Conservation (phyloP, 2,888 invertebrate species). For the Apamea anceps region DNA sequence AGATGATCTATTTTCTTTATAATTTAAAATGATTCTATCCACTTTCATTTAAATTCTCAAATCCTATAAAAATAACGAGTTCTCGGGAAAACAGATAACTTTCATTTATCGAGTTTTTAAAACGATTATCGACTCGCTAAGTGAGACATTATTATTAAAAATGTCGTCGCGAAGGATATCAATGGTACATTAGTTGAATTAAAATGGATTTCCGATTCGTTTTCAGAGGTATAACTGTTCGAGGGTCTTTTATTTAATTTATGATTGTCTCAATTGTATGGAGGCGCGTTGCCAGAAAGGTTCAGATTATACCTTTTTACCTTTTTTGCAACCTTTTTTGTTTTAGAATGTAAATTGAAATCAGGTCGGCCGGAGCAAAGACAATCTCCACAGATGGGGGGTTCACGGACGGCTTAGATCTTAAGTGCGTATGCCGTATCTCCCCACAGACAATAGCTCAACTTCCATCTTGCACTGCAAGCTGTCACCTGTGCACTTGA, state of each 20-base stretch:
- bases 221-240: constrained; percentile 66
- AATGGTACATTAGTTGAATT: constrained; percentile 74
- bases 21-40: constrained; percentile 16
- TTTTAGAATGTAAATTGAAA: constrained; percentile 2
- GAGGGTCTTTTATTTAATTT: constrained; percentile 80
- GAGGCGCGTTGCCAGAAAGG: constrained; percentile 29
- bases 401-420: neutral
- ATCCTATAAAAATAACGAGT: constrained; percentile 54
- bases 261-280: constrained; percentile 82
- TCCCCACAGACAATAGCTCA: neutral
- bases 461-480: too few species aligned
- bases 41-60: constrained; percentile 29
- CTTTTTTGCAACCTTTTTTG: constrained; percentile 11
- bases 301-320: constrained; percentile 3
- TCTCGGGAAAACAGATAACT: constrained; percentile 47
- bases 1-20: constrained; percentile 1
- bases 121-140: constrained; percentile 54
- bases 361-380: neutral
- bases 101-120: constrained; percentile 53
- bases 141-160: constrained; percentile 65
- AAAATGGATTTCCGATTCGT: constrained; percentile 75
- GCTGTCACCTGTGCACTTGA: too few species aligned
- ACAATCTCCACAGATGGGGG: neutral
- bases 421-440: too few species aligned
- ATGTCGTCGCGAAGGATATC: constrained; percentile 68